phyloP scores from a whole-genome alignment of 2,113 vertebrate species.

The Spea multiplicata region DNA sequence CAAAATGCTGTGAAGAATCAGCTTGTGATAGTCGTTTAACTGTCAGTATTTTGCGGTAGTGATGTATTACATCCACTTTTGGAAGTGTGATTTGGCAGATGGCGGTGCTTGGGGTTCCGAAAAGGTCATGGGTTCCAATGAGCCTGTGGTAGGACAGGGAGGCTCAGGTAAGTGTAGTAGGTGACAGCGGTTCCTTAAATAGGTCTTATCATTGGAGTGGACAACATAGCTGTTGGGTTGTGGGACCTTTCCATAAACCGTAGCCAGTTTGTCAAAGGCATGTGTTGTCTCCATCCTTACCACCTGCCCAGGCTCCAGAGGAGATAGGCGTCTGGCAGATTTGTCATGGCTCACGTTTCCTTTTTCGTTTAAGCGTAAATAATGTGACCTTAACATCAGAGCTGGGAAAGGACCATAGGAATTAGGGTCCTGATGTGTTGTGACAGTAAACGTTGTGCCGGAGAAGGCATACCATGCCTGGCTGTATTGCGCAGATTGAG shows the following conservation, averaged over 20 bases:
- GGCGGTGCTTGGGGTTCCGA: not conserved
- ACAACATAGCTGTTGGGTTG: not conserved
- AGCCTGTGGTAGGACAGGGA: not conserved
- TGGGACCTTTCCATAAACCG: not conserved
- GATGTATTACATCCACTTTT: not conserved
- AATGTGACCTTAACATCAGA: too few relatives aligned
- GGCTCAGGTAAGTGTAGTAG: too few relatives aligned
- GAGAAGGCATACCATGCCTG: too few relatives aligned
- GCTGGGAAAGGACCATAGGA: too few relatives aligned
- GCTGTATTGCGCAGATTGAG: too few relatives aligned
- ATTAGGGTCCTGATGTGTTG: too few relatives aligned
- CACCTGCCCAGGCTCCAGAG: not conserved
- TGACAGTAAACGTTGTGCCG: too few relatives aligned
- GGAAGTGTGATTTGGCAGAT: not conserved
- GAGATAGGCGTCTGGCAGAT: not conserved
- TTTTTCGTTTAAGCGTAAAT: too few relatives aligned
- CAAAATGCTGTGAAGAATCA: too few relatives aligned
- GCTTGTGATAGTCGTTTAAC: too few relatives aligned
- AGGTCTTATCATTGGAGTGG: too few relatives aligned
- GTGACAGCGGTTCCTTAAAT: not conserved
- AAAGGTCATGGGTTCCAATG: not conserved
- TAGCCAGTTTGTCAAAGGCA: not conserved
- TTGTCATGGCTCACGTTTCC: not conserved
- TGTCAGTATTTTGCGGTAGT: too few relatives aligned
- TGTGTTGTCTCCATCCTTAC: not conserved